Evolutionary conservation across 2,113 vertebrate genomes (phyloP).

Genomic region (Gymnobelideus leadbeateri): DNA sequence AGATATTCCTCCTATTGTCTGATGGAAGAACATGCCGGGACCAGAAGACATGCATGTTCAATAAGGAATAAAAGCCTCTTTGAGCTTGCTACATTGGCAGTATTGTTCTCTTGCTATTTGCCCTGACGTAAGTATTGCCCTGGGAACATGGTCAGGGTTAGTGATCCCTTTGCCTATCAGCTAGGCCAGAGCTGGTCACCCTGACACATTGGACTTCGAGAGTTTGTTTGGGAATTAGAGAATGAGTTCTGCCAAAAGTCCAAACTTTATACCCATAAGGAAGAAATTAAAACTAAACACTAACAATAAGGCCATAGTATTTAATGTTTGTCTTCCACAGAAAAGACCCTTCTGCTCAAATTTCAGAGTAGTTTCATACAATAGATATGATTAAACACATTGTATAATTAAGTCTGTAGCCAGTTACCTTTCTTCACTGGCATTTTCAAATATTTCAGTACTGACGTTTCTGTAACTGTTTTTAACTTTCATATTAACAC

Average conservation of each 20-base stretch:
- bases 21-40: conserved; percentile 34
- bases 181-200: neutral
- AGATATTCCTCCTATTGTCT: conserved; percentile 4
- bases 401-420: conserved; percentile 8
- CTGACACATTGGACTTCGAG: neutral
- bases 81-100: neutral
- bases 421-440: neutral
- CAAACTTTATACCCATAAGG: conserved; percentile 40
- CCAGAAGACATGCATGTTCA: neutral
- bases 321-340: conserved; percentile 12
- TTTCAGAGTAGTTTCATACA: conserved; percentile 21
- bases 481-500: conserved; percentile 33
- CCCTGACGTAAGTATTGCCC: conserved; percentile 31
- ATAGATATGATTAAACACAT: conserved; percentile 42
- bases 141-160: neutral
- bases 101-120: conserved; percentile 7
- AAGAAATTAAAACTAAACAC: conserved; percentile 8
- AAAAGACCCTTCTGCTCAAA: conserved; percentile 28
- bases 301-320: conserved; percentile 31
- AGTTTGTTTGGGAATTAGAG: neutral
- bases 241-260: conserved; percentile 3
- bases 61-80: conserved; percentile 69
- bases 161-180: conserved; percentile 16
- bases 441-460: conserved; percentile 43
- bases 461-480: conserved; percentile 7